Evolutionary conservation across 2,113 vertebrate genomes (phyloP).

Genomic region (Nicator chloris): DNA sequence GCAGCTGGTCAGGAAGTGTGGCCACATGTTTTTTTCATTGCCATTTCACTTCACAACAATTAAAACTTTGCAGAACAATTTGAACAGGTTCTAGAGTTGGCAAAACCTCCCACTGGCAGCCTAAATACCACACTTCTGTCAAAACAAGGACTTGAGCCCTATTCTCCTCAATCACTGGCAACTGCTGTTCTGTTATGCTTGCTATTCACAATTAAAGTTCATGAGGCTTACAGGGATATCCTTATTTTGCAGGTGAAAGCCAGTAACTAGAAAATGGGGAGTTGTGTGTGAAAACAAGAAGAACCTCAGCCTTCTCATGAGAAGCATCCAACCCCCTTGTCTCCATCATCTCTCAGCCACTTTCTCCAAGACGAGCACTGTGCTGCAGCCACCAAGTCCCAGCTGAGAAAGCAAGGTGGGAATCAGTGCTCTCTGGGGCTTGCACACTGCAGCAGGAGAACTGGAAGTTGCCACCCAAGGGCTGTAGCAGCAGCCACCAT

Average conservation of each 20-base stretch:
- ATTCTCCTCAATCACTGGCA: neutral
- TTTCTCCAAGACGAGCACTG: neutral
- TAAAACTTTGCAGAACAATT: neutral
- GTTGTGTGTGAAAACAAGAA: neutral
- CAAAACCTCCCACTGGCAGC: neutral
- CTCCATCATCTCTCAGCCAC: neutral
- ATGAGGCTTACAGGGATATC: neutral
- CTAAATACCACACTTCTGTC: neutral
- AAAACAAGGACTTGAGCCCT: neutral
- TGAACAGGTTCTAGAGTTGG: neutral
- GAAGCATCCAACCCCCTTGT: neutral
- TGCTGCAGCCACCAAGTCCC: neutral
- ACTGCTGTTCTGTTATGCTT: neutral
- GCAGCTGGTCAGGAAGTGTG: neutral
- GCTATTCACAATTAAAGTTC: neutral
- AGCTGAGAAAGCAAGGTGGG: neutral
- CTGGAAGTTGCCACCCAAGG: accelerated
- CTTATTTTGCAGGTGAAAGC: neutral
- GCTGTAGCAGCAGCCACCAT: neutral
- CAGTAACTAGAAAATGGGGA: neutral
- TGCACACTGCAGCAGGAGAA: neutral
- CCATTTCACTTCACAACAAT: neutral
- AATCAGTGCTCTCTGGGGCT: neutral
- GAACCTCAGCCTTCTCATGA: neutral
- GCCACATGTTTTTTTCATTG: neutral